Evolutionary conservation across 2,797 vertebrate genomes (phyloP).

Genomic region (Limosa lapponica): DNA sequence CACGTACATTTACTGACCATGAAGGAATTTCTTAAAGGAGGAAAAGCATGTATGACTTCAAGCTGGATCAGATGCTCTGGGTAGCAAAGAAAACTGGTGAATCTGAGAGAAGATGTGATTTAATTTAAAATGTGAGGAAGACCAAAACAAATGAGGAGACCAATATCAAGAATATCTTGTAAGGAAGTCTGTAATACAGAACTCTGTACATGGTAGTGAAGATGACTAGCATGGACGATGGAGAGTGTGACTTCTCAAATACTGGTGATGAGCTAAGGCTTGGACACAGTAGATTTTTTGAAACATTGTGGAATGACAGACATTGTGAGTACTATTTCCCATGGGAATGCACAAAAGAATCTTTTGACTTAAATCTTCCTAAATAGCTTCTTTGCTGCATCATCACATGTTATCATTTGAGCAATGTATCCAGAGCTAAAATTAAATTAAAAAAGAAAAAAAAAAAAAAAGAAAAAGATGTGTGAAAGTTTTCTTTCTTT

Average conservation of each 20-base stretch:
- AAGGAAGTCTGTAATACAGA: background rate
- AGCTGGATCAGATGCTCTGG: background rate
- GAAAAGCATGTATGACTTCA: background rate
- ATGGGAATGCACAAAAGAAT: background rate
- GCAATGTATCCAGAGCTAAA: background rate
- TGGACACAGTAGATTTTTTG: background rate
- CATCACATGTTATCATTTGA: fast-evolving
- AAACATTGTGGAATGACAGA: background rate
- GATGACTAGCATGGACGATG: background rate
- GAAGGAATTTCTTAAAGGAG: background rate
- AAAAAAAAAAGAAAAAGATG: background rate
- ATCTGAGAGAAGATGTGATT: background rate
- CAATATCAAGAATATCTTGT: background rate
- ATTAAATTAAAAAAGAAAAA: background rate
- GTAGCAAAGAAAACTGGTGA: background rate
- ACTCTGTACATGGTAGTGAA: background rate
- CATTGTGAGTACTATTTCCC: background rate
- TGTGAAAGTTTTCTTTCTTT: background rate
- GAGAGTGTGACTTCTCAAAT: background rate
- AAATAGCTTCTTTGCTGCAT: background rate
- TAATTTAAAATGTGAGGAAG: background rate
- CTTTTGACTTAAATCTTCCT: background rate
- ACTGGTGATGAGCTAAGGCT: background rate
- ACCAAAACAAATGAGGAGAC: background rate
- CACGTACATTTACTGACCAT: background rate